Base-by-base conservation (phyloP, 2,113 vertebrate species). In the Syngnathus scovelli region DNA sequence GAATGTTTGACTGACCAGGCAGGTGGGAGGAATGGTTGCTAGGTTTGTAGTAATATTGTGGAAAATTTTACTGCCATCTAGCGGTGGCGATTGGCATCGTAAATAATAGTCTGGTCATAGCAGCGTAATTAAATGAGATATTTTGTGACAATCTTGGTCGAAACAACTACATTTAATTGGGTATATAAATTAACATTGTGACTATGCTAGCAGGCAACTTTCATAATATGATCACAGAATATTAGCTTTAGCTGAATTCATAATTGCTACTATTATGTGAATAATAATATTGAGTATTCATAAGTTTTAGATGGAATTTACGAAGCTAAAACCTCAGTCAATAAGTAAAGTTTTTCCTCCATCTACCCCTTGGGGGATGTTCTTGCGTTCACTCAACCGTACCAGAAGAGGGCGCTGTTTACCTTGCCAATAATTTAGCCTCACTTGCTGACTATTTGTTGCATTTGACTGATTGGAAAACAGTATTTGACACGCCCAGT, bases 31-130 rank as follows among this genome's bases (percentile, higher is more conserved):
- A 39, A 56, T 60, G 70, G 60, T 62, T 41, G 2, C 38, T 38
- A 60, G 4, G 59, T 13, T 61, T 43, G n/a, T 8, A 2, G 2
- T 43, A 12, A 62, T 61, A 39, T n/a, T 6, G 4, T 0, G 18
- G 67, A 63, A 68, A 38, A 63, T 79, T 41, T 3, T 27, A 62
- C 56, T 76, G 83, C 73, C 86, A 88, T 75, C 88, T 87, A 72
- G 81, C 84, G 88, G 84, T 21, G 23, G 6, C 66, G 1, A 43
- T 15, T 44, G 27, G 33, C 8, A n/a, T 1, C 15, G 6, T 37
- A 10, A 64, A 49, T 16, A 27, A 39, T n/a, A 7, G 39, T 15
- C 2, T 21, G 15, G 12, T 36, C 27, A 36, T 52, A 21, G 7
- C 46, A 1, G 18, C 18, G 3, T 33, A 33, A 3, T 33, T 33